These are phyloP conservation scores for Pleuronectes platessa DNA, from an alignment of 2,113 vertebrate species.

Conservation along the genomic window DNA sequence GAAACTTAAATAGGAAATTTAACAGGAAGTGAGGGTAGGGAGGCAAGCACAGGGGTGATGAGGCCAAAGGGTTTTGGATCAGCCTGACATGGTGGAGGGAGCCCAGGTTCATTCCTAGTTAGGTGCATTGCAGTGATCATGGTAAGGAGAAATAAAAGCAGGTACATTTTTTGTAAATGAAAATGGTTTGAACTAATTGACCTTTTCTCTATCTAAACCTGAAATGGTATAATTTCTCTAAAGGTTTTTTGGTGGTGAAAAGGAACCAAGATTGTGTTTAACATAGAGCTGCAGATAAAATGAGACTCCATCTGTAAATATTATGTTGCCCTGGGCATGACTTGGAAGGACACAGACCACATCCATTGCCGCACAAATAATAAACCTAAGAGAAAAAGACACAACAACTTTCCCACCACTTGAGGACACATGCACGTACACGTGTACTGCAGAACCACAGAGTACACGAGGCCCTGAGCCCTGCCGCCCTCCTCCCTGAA, in stretches of 20 bases:
- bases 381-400: slow-evolving; percentile 17
- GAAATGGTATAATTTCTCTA: background rate
- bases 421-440: slow-evolving; percentile 56
- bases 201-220: background rate
- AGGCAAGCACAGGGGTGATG: too few relatives aligned
- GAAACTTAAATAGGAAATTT: too few relatives aligned
- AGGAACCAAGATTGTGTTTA: slow-evolving; percentile 2
- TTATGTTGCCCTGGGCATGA: slow-evolving; percentile 39
- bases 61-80: too few relatives aligned
- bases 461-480: slow-evolving; percentile 18
- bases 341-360: slow-evolving; percentile 36
- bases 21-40: too few relatives aligned
- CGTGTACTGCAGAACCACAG: slow-evolving; percentile 34
- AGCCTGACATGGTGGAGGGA: too few relatives aligned
- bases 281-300: slow-evolving; percentile 13
- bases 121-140: too few relatives aligned
- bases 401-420: slow-evolving; percentile 40
- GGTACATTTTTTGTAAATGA: too few relatives aligned
- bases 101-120: too few relatives aligned
- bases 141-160: too few relatives aligned
- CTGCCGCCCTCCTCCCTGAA: slow-evolving; percentile 13
- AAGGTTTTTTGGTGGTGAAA: background rate
- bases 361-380: slow-evolving; percentile 33
- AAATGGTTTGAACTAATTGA: background rate
- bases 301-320: slow-evolving; percentile 53